Base-by-base conservation (phyloP, 1,140 invertebrate genomes). In the Lethocerus indicus region DNA sequence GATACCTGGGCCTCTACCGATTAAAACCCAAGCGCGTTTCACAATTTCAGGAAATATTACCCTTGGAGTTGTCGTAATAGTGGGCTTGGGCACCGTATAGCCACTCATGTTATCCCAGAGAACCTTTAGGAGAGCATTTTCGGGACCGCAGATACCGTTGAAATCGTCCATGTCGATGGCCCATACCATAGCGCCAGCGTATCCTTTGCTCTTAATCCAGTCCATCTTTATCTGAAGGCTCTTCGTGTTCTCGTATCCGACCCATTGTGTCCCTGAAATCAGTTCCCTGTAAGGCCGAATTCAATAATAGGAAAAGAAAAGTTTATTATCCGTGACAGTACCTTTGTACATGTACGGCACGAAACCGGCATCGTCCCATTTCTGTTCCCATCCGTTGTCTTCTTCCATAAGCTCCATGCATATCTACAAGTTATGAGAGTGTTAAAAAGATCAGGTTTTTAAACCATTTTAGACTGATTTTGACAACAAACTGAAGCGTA, bases 141-240 rank as follows among this genome's bases (percentile, higher is more conserved):
- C 71, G 1, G 71, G 65, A 0, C 85, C 85, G 59, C 85, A 88
- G 2, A 84, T 56, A 1, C 83, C 83, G 43, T 71, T 68, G 58
- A 87, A 87, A 58, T 87, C 84, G 48, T 88, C 84, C 83, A 87
- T 86, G 53, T 87, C 85, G 40, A 87, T 81, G 4, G 86, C 84
- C 87, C 87, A 92, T 9, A 75, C 81, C 87, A 92, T 92, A 9
- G 59, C 59, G 4, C 88, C 88, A 0, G 79, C 76, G 58, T 90
- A 87, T 1, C 83, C 81, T 58, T 79, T 83, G 13, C 73, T 58
- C 59, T 83, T 86, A 49, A 89, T 81, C 63, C 73, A 88, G 56
- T 88, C 79, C 79, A 89, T 86, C 66, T 92, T 92, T 43, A 86
- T 83, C 56, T 83, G 77, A 1, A 91, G 66, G 58, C 83, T 85